Conservation (phyloP, 2,113 vertebrate genomes). For the Sciurus niger region DNA sequence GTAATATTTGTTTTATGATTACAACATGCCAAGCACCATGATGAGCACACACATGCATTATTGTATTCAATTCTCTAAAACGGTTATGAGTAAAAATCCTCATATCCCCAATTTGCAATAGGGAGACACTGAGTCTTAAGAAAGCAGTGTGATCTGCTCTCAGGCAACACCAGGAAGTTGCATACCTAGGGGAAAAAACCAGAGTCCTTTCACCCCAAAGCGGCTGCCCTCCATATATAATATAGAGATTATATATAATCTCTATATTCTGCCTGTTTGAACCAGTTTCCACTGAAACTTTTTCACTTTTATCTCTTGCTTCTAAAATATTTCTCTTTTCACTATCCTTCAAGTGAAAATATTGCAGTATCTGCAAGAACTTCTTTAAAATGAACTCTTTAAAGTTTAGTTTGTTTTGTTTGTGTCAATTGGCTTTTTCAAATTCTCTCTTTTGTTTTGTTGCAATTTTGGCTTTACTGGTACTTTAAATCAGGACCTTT, state of each 20-base stretch:
- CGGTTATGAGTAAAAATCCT: not conserved
- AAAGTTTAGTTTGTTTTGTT: constrained; percentile 18
- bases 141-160: not conserved
- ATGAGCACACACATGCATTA: not conserved
- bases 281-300: not conserved
- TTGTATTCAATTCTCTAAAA: not conserved
- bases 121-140: not conserved
- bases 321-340: constrained; percentile 59
- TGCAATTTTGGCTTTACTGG: constrained; percentile 74
- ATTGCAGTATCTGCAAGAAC: constrained; percentile 17
- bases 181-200: not conserved
- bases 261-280: not conserved
- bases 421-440: constrained; percentile 3
- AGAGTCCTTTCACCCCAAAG: not conserved
- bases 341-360: constrained; percentile 25
- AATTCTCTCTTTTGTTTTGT: constrained; percentile 51
- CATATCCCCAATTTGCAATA: not conserved
- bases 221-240: too few species aligned
- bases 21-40: not conserved
- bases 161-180: not conserved
- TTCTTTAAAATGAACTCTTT: constrained; percentile 17
- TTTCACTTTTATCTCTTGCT: constrained; percentile 36
- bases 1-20: constrained; percentile 13
- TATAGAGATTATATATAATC: not conserved
- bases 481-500: constrained; percentile 79